Evolutionary conservation across 2,113 vertebrate genomes (phyloP).

Genomic region (Pseudopipra pipra): DNA sequence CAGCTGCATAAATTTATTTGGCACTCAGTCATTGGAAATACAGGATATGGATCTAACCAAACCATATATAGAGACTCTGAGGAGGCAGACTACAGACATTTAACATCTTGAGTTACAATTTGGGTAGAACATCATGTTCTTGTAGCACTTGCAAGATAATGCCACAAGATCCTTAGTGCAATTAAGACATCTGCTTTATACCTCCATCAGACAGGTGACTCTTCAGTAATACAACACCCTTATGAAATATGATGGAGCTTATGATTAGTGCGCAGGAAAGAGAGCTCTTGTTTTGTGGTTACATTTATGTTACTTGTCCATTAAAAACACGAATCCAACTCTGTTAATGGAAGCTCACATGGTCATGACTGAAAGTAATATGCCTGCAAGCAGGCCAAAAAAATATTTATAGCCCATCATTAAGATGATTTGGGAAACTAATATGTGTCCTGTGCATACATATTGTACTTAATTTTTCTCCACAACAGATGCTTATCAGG

Average conservation of each 20-base stretch:
- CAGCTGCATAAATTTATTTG: background rate
- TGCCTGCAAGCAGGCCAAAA: conserved; percentile 5
- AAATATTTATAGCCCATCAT: conserved; percentile 37
- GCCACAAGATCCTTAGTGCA: background rate
- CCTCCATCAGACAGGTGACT: background rate
- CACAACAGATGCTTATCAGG: conserved; percentile 27
- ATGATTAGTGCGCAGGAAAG: background rate
- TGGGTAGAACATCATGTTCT: background rate
- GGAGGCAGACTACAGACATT: background rate
- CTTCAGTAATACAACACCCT: background rate
- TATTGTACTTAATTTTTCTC: conserved; percentile 20
- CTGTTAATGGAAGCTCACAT: background rate
- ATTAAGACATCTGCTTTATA: conserved; percentile 22
- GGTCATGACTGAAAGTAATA: background rate
- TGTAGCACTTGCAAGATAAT: background rate
- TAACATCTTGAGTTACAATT: background rate
- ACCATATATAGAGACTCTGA: background rate
- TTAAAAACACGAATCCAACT: background rate
- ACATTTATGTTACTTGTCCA: background rate
- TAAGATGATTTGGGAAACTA: conserved; percentile 26
- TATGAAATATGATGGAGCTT: background rate
- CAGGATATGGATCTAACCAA: background rate
- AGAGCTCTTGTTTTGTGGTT: background rate
- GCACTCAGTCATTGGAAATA: background rate
- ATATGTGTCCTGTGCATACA: conserved; percentile 34